Evolutionary conservation across 2,888 invertebrate species (phyloP).

Genomic region (Sesia bembeciformis): DNA sequence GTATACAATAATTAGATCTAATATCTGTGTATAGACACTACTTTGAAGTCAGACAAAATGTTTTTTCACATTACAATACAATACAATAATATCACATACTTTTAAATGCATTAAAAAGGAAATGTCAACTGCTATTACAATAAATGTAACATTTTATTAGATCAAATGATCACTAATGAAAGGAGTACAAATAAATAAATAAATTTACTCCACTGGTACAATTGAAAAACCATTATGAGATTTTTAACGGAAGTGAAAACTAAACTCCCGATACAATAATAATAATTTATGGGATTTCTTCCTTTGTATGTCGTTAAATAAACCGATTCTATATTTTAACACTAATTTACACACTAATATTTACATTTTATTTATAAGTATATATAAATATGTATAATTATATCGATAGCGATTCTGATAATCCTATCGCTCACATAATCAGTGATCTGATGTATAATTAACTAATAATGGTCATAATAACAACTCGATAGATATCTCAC

Average conservation of each 20-base stretch:
- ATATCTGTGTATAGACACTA: conserved; percentile 58
- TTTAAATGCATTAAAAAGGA: conserved; percentile 68
- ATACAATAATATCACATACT: conserved; percentile 69
- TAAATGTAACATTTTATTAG: conserved; percentile 17
- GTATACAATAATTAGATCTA: conserved; percentile 29
- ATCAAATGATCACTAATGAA: conserved; percentile 39
- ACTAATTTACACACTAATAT: conserved; percentile 71
- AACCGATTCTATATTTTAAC: conserved; percentile 73
- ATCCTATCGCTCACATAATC: conserved; percentile 66
- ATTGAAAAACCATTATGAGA: conserved; percentile 71
- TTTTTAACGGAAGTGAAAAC: conserved; percentile 70
- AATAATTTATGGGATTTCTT: conserved; percentile 72
- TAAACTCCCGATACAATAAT: conserved; percentile 69
- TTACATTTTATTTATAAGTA: conserved; percentile 73
- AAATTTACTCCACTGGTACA: conserved; percentile 66
- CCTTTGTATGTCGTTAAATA: conserved; percentile 71
- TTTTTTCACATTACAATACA: conserved; percentile 63
- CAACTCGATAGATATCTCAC: conserved; percentile 71
- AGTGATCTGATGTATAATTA: conserved; percentile 71
- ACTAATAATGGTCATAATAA: conserved; percentile 74
- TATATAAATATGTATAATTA: conserved; percentile 75
- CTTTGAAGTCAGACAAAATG: conserved; percentile 72
- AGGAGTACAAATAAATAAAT: conserved; percentile 63
- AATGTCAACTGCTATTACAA: conserved; percentile 47
- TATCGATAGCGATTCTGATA: conserved; percentile 65